Evolutionary conservation across 1,140 invertebrate species (phyloP).

Genomic region (Mya arenaria): DNA sequence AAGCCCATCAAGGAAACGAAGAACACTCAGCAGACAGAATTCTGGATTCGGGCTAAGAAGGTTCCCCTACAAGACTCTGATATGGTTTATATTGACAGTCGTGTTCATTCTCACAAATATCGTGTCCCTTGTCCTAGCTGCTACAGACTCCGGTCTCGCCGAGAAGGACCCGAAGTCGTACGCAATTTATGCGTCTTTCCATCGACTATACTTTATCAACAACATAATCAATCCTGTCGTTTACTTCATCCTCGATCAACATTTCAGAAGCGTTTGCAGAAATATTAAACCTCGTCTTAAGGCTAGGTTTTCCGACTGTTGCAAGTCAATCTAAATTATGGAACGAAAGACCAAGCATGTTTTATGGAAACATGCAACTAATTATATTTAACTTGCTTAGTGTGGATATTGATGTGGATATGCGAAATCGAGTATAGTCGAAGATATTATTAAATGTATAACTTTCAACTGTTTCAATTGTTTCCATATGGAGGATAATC

Average conservation of each 20-base stretch:
- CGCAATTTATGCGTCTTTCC: slow-evolving; percentile 11
- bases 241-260: slow-evolving; percentile 26
- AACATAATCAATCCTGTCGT: slow-evolving; percentile 54
- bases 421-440: no score
- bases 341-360: no score
- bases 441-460: no score
- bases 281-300: not conserved
- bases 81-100: slow-evolving; percentile 48
- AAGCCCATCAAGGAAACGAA: no score
- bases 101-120: slow-evolving; percentile 43
- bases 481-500: no score
- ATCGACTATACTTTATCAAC: slow-evolving; percentile 47
- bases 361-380: no score
- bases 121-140: slow-evolving; percentile 9
- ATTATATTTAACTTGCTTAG: no score
- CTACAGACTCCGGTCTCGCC: not conserved
- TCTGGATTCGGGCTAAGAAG: slow-evolving; percentile 21
- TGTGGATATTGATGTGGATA: no score
- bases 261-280: slow-evolving; percentile 10
- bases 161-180: slow-evolving; percentile 7
- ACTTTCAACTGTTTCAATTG: no score
- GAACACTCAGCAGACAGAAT: slow-evolving; percentile 2
- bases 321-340: no score
- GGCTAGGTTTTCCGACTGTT: not conserved
- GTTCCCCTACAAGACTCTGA: slow-evolving; percentile 51